Evolutionary conservation across 1,140 invertebrate genomes (phyloP).

Genomic region (Diabrotica virgifera): DNA sequence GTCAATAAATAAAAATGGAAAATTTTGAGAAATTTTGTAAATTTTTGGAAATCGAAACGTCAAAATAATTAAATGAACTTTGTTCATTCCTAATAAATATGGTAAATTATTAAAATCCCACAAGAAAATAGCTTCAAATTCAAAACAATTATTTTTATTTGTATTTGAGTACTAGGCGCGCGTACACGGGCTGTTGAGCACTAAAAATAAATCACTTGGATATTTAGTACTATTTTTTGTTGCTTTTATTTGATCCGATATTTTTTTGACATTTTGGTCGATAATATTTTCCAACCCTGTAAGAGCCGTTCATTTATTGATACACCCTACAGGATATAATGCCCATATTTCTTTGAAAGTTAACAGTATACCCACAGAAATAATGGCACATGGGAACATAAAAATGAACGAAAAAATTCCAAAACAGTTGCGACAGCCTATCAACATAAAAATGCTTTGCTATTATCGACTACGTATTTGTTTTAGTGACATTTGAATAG

Average conservation of each 20-base stretch:
- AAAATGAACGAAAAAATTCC: not conserved
- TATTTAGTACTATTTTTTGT: no score
- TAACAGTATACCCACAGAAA: not conserved
- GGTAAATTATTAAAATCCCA: no score
- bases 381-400: not conserved
- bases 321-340: not conserved
- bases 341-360: not conserved
- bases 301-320: slow-evolving; percentile 7
- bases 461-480: slow-evolving; percentile 12
- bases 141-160: no score
- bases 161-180: no score
- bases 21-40: no score
- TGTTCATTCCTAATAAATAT: no score
- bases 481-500: slow-evolving; percentile 9
- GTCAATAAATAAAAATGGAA: no score
- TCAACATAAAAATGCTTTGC: slow-evolving; percentile 10
- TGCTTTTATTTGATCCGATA: not conserved
- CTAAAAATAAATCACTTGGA: no score
- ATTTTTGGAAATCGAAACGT: no score
- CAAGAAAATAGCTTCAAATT: no score
- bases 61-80: no score
- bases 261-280: not conserved
- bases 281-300: not conserved
- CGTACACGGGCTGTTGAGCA: no score
- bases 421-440: slow-evolving; percentile 10